Evolutionary conservation across 2,888 invertebrate genomes (phyloP), one percentile per base, ranked within the genome.

Genomic region (Salpingus planirostris): DNA sequence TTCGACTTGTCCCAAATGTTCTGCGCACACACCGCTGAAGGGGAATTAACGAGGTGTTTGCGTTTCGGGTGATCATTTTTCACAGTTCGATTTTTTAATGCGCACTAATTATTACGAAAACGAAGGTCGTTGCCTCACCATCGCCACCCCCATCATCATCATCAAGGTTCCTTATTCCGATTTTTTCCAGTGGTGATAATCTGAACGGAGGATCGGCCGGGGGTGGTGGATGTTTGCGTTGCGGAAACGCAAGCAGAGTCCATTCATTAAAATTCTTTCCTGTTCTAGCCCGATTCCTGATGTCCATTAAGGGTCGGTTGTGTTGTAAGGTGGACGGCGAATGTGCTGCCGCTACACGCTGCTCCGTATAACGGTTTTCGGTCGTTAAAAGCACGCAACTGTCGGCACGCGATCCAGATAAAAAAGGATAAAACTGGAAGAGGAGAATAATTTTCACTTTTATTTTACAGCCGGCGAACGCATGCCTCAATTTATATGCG

Each of bases 211-310:
- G n/a, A n/a, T n/a, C n/a, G n/a, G n/a, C n/a, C n/a, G n/a, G n/a
- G n/a, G n/a, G n/a, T n/a, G n/a, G n/a, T n/a, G n/a, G n/a, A n/a
- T n/a, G n/a, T n/a, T n/a, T n/a, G n/a, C n/a, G n/a, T n/a, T 18
- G 34, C 49, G 52, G 52, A 55, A 50, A 52, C 44, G 46, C 44
- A 37, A 51, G 44, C 42, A 48, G 50, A 53, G 50, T 49, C 44
- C 53, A 54, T 57, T 57, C 55, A 55, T 57, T 55, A 55, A 46
- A 44, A 44, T 43, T 44, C 47, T 50, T 44, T 51, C 52, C 52
- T 49, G 50, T 44, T 41, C 23, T 25, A 34, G 43, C 37, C 38
- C 29, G 45, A 46, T 40, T 33, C 28, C 38, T 42, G 42, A 39
- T 47, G 49, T 48, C 47, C 47, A 50, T 52, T 50, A 52, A 44